These are phyloP conservation scores for Epinephelus malabaricus DNA, from an alignment of 2,797 vertebrate species.

Conservation along the genomic window DNA sequence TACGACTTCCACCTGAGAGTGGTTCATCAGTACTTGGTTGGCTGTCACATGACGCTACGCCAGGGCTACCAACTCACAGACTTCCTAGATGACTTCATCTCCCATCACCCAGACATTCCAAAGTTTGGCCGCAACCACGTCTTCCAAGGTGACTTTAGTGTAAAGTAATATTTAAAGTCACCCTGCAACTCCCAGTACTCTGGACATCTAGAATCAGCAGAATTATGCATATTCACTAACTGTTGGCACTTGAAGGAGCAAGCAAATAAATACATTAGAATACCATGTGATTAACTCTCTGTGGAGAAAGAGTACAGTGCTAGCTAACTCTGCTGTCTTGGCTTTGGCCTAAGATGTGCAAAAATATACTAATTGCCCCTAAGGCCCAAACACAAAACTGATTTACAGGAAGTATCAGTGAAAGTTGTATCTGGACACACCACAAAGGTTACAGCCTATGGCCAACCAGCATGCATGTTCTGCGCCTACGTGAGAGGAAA, in stretches of 20 bases:
- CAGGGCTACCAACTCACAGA: conserved; percentile 97
- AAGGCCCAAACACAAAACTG: too few relatives aligned
- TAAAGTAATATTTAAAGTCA: neutral
- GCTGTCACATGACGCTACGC: conserved; percentile 93
- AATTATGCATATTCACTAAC: neutral
- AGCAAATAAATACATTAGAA: neutral
- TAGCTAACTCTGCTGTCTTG: neutral
- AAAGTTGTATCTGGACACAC: too few relatives aligned
- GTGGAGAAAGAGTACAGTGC: neutral
- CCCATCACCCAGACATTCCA: conserved; percentile 95
- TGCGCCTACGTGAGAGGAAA: too few relatives aligned
- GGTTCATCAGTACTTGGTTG: conserved; percentile 95
- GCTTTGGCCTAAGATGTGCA: neutral
- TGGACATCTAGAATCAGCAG: neutral
- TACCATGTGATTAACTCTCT: neutral
- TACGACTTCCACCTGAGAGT: conserved; percentile 98
- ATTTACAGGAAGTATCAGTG: too few relatives aligned
- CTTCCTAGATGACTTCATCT: conserved; percentile 97
- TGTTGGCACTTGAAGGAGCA: neutral
- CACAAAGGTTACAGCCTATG: too few relatives aligned
- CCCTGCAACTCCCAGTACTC: neutral
- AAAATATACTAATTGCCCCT: neutral
- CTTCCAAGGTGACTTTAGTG: conserved; percentile 89
- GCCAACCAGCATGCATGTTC: too few relatives aligned
- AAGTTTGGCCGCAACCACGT: conserved; percentile 98